Base-by-base conservation (phyloP, 2,797 vertebrate genomes). In the Valencia hispanica region DNA sequence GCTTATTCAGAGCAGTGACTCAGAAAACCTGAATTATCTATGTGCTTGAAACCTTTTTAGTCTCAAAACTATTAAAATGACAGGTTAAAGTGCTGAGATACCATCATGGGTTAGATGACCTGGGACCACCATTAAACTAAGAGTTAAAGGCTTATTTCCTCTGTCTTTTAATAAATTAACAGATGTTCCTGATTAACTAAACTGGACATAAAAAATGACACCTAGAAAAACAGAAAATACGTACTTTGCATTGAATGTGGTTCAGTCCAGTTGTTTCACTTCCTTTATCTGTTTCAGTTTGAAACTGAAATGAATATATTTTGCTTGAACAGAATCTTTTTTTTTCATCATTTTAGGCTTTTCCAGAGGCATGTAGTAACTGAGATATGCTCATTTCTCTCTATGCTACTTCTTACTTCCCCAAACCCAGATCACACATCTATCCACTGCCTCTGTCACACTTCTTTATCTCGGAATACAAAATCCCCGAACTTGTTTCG, bases 191-290 rank as follows among this genome's bases (percentile, higher is more conserved):
- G 41, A 15, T 41, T 66, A 41, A 66, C 11, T 22, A 41, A 66
- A 41, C 20, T 25, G 20, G 36, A 36, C 34, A 10, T 41, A 25
- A 41, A 36, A 22, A n/a, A 39, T 66, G 7, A 7, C 20, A 4
- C n/a, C 22, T 25, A 41, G 22, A n/a, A 65, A 10, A 65, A 20
- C 34, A 25, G 61, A 36, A 63, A 65, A 11, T 25, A 6, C 11
- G 0, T 39, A 20, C 5, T 18, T 25, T 9, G 20, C 50, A 51
- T 7, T 2, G 9, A n/a, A 48, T 48, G 47, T 17, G 75, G n/a
- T 69, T 81, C 65, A 70, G 48, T n/a, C 51, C 59, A 48, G 51
- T 48, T 18, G 73, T 86, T 81, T 89, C 73, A 83, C 79, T 87
- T 92, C 83, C 77, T 61, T 48, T 74, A 10, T 12, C 51, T 57